Evolutionary conservation across 2,113 vertebrate genomes (phyloP).

Genomic region (Ariopsis seemanni): DNA sequence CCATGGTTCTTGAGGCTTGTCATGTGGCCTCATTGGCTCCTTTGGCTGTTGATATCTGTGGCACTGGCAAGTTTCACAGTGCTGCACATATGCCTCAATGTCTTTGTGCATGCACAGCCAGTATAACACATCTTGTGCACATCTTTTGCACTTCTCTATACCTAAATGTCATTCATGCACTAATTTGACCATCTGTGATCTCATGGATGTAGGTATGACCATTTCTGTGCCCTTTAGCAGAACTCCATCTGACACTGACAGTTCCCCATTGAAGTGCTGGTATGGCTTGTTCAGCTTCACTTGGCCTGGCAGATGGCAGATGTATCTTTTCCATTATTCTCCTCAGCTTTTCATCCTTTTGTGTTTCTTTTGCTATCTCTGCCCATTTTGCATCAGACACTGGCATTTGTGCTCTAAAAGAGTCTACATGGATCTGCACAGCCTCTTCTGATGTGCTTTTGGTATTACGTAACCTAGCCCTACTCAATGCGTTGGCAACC

Average conservation of each 20-base stretch:
- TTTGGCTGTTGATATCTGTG: conserved; percentile 35
- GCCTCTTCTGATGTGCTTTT: conserved; percentile 24
- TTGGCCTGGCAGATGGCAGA: neutral
- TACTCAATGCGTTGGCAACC: conserved; percentile 26
- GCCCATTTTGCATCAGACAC: conserved; percentile 32
- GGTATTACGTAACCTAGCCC: neutral
- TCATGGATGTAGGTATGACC: conserved; percentile 29
- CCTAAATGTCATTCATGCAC: neutral
- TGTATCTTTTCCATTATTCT: conserved; percentile 24
- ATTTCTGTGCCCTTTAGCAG: neutral
- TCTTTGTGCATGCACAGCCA: conserved; percentile 12
- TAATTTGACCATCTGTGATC: neutral
- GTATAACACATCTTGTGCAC: neutral
- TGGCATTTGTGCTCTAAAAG: conserved; percentile 20
- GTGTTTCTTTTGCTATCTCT: conserved; percentile 23
- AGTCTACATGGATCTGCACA: conserved; percentile 34
- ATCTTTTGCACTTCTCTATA: conserved; percentile 11
- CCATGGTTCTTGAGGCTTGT: conserved; percentile 20
- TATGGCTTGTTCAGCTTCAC: conserved; percentile 17
- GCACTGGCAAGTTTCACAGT: conserved; percentile 4
- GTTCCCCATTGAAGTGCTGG: neutral
- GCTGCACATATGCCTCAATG: conserved; percentile 15
- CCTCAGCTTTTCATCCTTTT: conserved; percentile 10
- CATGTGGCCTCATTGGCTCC: conserved; percentile 18
- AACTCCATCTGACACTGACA: too few relatives aligned